A percentile compares a stretch with the other conserved stretches of the same genome.
phyloP scores from a whole-genome alignment of 2,888 invertebrate genomes.

The Lasioglossum oenotherae region DNA sequence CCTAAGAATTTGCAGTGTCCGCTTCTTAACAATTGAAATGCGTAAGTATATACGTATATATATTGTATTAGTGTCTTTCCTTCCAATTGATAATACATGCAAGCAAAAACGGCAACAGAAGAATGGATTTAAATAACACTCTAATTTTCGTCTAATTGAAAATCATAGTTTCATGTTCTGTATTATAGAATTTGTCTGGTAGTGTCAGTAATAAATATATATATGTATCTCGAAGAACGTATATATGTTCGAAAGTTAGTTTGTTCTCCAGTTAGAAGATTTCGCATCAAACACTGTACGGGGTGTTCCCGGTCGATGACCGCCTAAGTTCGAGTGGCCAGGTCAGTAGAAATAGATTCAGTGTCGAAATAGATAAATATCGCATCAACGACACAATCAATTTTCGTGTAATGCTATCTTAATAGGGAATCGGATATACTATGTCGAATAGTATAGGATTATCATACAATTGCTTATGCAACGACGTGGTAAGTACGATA shows the following conservation, averaged over 20 bases:
- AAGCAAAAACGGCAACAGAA: not conserved
- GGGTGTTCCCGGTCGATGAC: conserved; percentile 23
- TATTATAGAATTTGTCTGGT: not conserved
- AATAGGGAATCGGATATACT: conserved; percentile 61
- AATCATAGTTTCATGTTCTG: not conserved
- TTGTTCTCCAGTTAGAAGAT: not conserved
- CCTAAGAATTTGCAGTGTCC: not conserved
- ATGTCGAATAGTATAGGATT: conserved; percentile 67
- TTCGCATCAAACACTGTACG: conserved; percentile 15
- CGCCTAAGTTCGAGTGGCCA: conserved; percentile 14
- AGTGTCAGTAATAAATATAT: not conserved
- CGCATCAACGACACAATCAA: conserved; percentile 29
- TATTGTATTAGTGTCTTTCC: not conserved
- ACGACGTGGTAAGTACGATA: conserved; percentile 64
- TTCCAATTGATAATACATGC: conserved; percentile 4
- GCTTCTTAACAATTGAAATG: not conserved
- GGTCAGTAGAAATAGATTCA: conserved; percentile 28
- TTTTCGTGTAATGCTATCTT: conserved; percentile 49
- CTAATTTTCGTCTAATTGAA: conserved; percentile 10
- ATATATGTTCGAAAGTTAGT: not conserved
- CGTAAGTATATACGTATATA: not conserved
- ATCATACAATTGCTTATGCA: conserved; percentile 70
- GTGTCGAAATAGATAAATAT: conserved; percentile 32
- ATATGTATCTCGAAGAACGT: not conserved
- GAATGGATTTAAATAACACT: not conserved